A percentile compares a stretch with the other conserved stretches of the same genome.
Evolutionary conservation across 2,113 vertebrate species (phyloP).

Genomic region (Hippolais icterina): DNA sequence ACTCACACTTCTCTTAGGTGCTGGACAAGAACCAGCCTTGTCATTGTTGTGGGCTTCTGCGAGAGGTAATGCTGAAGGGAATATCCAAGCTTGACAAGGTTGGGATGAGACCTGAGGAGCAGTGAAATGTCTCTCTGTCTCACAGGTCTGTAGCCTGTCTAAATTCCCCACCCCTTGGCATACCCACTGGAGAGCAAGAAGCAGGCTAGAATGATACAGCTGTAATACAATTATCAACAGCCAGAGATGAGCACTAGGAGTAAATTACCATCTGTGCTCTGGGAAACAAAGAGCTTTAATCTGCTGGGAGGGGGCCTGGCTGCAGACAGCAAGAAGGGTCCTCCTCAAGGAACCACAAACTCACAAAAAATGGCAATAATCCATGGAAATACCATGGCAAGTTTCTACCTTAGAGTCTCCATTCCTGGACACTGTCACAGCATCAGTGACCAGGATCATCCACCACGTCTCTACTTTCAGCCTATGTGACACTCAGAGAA

Average conservation of each 20-base stretch:
- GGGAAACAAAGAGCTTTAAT: neutral
- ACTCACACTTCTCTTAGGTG: neutral
- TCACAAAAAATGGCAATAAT: neutral
- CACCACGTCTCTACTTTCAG: neutral
- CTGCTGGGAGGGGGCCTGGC: neutral
- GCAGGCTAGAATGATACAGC: neutral
- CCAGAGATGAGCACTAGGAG: neutral
- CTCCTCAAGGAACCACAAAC: neutral
- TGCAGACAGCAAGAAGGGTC: neutral
- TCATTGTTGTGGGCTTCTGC: neutral
- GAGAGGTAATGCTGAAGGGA: neutral
- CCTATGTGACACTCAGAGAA: neutral
- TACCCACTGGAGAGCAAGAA: neutral
- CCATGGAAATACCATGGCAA: neutral
- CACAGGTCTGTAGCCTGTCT: neutral
- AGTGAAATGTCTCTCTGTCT: neutral
- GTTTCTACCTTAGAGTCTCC: neutral
- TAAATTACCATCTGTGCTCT: neutral
- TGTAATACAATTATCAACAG: neutral
- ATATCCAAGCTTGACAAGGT: accelerated
- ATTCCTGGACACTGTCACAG: neutral
- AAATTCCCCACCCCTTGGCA: neutral
- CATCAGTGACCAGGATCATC: neutral
- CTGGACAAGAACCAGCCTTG: neutral
- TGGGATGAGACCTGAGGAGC: neutral